Conservation (phyloP, 1,140 invertebrate genomes). For the Drosophila sechellia region DNA sequence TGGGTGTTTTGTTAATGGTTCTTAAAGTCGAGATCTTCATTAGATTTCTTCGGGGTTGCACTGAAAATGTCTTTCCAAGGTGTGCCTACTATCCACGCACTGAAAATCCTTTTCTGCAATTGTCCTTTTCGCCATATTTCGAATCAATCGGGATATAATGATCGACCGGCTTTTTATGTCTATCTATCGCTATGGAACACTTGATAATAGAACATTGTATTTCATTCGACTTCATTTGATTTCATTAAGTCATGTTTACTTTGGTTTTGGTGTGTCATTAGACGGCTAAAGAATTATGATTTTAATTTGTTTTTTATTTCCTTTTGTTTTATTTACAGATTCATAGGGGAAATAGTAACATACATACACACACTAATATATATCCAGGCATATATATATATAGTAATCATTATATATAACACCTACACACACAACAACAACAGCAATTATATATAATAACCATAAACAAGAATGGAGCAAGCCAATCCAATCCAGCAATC, state of each 20-base stretch:
- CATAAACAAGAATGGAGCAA: conserved; percentile 32
- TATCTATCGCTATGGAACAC: not conserved
- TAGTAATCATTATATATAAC: conserved; percentile 42
- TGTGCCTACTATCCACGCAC: conserved; percentile 2
- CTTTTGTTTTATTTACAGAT: conserved; percentile 67
- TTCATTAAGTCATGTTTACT: conserved; percentile 8
- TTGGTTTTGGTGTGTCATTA: conserved; percentile 18
- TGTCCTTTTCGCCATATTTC: not conserved
- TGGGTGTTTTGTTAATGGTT: too few relatives aligned
- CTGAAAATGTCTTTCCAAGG: conserved; percentile 1
- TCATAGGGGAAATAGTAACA: conserved; percentile 79
- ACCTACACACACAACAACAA: conserved; percentile 17
- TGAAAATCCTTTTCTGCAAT: conserved; percentile 3
- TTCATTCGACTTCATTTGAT: not conserved
- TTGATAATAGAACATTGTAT: too few relatives aligned
- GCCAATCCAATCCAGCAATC: conserved; percentile 22
- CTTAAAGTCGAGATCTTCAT: too few relatives aligned
- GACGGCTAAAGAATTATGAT: conserved; percentile 9
- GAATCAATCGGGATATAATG: not conserved
- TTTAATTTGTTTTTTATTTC: conserved; percentile 38
- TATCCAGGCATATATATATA: conserved; percentile 46
- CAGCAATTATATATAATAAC: conserved; percentile 29
- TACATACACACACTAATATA: conserved; percentile 52
- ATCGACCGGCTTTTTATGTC: not conserved
- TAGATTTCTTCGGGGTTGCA: not conserved